These are phyloP conservation scores for human DNA, from an alignment of 2,113 vertebrate genomes.

Conservation along the genomic window DNA sequence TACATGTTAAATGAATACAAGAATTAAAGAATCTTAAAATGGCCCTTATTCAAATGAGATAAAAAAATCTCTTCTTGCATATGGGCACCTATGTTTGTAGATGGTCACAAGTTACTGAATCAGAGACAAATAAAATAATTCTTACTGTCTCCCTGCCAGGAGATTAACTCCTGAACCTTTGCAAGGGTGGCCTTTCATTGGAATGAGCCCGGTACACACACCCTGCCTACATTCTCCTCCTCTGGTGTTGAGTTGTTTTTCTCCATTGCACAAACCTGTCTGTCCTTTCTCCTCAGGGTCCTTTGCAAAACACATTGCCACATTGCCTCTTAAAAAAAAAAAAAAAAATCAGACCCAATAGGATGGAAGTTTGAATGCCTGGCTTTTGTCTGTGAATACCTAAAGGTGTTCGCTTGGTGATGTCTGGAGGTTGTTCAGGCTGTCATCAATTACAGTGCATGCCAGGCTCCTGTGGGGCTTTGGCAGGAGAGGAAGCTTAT, in stretches of 20 bases:
- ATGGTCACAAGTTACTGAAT: neutral
- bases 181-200: neutral
- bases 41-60: neutral
- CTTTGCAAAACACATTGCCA: neutral
- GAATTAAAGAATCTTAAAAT: neutral
- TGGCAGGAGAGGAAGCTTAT: neutral
- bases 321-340: neutral
- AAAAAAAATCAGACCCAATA: neutral
- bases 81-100: neutral
- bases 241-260: neutral
- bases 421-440: neutral
- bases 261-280: neutral
- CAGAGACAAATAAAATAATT: slow-evolving; percentile 1
- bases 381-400: neutral
- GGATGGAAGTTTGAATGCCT: neutral
- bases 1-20: neutral
- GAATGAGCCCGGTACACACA: neutral
- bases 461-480: neutral
- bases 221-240: neutral
- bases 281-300: neutral
- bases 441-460: neutral
- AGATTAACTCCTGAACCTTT: neutral
- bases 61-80: neutral
- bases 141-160: neutral
- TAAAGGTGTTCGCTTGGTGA: neutral